Percentiles rank a stretch among this genome's conserved stretches.
Evolutionary conservation across 2,888 invertebrate species (phyloP).

Genomic region (Entomobrya multifasciata): DNA sequence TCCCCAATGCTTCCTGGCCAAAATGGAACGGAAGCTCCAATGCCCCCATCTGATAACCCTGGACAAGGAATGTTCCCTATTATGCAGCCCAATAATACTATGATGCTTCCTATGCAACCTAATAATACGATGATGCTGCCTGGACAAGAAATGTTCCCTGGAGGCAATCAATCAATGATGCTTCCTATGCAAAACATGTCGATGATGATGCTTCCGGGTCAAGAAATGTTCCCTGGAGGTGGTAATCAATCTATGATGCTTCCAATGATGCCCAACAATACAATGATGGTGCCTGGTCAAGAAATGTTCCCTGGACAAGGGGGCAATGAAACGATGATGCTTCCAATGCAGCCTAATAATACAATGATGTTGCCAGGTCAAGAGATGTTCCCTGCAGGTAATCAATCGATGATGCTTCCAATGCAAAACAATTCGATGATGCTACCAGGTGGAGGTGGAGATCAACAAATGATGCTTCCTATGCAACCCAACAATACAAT

Average conservation of each 20-base stretch:
- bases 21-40: slow-evolving; percentile 22
- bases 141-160: slow-evolving; percentile 42
- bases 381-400: slow-evolving; percentile 10
- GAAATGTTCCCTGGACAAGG: slow-evolving; percentile 47
- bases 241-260: slow-evolving; percentile 37
- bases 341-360: slow-evolving; percentile 16
- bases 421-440: not conserved
- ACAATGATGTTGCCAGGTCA: slow-evolving; percentile 48
- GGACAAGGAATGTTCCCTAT: slow-evolving; percentile 26
- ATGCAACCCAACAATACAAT: not conserved
- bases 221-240: slow-evolving; percentile 37
- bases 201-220: slow-evolving; percentile 39
- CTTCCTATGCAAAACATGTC: too few relatives aligned
- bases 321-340: slow-evolving; percentile 8
- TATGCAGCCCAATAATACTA: not conserved
- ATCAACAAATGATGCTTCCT: slow-evolving; percentile 13
- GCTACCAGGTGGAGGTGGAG: not conserved
- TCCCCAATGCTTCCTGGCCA: slow-evolving; percentile 17
- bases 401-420: slow-evolving; percentile 22
- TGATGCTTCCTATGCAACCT: slow-evolving; percentile 24
- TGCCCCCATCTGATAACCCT: slow-evolving; percentile 22
- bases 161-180: not conserved
- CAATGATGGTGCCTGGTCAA: slow-evolving; percentile 53
- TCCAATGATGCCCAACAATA: too few relatives aligned
- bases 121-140: slow-evolving; percentile 36